A percentile compares a stretch with the other conserved stretches of the same genome.
phyloP scores from a whole-genome alignment of 2,113 vertebrate genomes.

The Dendrocopos noguchii region DNA sequence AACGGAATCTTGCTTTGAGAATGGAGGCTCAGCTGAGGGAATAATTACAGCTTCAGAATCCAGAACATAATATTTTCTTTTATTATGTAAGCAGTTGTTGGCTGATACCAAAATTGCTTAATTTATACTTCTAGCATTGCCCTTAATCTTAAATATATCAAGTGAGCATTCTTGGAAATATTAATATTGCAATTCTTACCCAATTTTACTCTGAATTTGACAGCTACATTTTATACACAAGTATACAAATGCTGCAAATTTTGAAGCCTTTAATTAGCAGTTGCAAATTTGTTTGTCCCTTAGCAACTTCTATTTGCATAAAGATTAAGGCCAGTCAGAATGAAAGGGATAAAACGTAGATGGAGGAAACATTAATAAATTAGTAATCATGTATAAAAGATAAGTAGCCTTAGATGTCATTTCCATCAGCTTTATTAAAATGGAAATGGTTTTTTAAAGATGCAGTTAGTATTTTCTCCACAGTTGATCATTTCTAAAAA shows the following conservation, averaged over 20 bases:
- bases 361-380: conserved; percentile 43
- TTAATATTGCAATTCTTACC: not conserved
- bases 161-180: conserved; percentile 29
- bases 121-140: conserved; percentile 53
- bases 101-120: conserved; percentile 45
- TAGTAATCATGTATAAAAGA: conserved; percentile 39
- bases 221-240: not conserved
- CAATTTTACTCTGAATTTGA: not conserved
- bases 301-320: conserved; percentile 66
- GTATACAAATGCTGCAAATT: conserved; percentile 11
- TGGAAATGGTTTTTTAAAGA: conserved; percentile 39
- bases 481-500: conserved; percentile 52
- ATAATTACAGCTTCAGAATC: conserved; percentile 56
- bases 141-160: conserved; percentile 23
- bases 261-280: conserved; percentile 59
- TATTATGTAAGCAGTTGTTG: conserved; percentile 54
- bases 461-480: conserved; percentile 31
- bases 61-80: conserved; percentile 46
- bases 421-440: conserved; percentile 55
- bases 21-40: conserved; percentile 47
- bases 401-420: conserved; percentile 2
- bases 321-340: conserved; percentile 63
- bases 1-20: conserved; percentile 48
- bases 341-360: conserved; percentile 30
- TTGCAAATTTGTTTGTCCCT: conserved; percentile 61